Evolutionary conservation across 2,113 vertebrate genomes (phyloP), one percentile per base, ranked within the genome.

Genomic region (Chloropsis cyanopogon): DNA sequence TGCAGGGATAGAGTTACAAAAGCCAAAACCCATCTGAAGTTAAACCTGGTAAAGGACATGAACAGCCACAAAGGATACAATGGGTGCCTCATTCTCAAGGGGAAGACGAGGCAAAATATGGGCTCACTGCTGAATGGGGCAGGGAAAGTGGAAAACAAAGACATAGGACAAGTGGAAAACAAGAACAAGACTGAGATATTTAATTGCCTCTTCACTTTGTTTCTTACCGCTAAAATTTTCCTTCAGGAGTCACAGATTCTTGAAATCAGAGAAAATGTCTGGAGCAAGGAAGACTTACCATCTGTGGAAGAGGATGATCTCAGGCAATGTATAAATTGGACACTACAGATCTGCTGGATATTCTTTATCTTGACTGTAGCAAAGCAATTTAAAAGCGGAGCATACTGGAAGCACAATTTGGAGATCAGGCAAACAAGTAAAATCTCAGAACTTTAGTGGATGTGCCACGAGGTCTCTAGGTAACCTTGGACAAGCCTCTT

Each of bases 41-140:
- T 39, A 8, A 71, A 39, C 44, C 20, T 57, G 13, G 1, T n/a
- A 46, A 73, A 26, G 24, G 5, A 59, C 24, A 20, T 5, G 10
- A 65, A 13, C 4, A 17, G 6, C 13, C n/a, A 28, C 3, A 77
- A 63, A 60, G 8, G 11, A 14, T 39, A 5, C 4, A 41, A 9
- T 6, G 49, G 4, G 2, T 53, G 22, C 4, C 11, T 25, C 3
- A 18, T 19, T 70, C 0, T 5, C 53, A 71, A 63, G 4, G 4
- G 14, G 4, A 71, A 71, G 9, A 19, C 21, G 22, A 37, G 12
- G 2, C 6, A 68, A 53, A 47, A 47, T 47, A 35, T n/a, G 4
- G 8, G 4, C 11, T 53, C 4, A 7, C 6, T 47, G 28, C 5
- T 68, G 29, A 73, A 46, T 29, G 13, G 23, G 11, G 9, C 33